A percentile compares a stretch with the other conserved stretches of the same genome.
phyloP scores from a whole-genome alignment of 2,113 vertebrate genomes.

The Ceyx margarethae region DNA sequence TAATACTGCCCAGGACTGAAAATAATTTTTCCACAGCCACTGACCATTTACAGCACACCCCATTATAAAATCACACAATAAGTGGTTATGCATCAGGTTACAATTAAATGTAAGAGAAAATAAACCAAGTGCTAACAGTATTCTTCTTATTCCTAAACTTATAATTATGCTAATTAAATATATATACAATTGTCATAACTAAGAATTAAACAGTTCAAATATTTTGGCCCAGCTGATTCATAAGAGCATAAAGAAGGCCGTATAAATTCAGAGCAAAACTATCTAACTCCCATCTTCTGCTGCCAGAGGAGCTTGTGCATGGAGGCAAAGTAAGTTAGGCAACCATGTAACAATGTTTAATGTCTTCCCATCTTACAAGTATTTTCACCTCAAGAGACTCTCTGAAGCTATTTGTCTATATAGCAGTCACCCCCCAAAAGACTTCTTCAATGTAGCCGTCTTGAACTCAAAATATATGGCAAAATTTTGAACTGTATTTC shows the following conservation, averaged over 20 bases:
- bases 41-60: neutral
- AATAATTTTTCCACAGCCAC: neutral
- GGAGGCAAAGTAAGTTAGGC: neutral
- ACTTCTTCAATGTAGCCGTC: neutral
- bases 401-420: neutral
- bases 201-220: neutral
- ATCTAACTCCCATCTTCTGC: neutral
- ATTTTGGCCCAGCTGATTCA: rapidly evolving
- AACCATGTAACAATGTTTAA: neutral
- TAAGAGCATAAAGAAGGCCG: neutral
- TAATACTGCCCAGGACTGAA: neutral
- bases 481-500: neutral
- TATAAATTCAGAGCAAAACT: neutral
- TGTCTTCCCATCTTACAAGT: neutral
- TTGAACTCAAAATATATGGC: neutral
- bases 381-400: neutral
- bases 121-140: neutral
- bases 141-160: neutral
- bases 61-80: neutral
- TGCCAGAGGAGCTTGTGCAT: rapidly evolving
- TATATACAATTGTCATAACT: neutral
- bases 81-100: neutral
- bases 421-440: rapidly evolving
- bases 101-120: neutral
- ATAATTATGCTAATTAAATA: neutral